Percentiles rank a stretch among this genome's conserved stretches.
Conservation (phyloP, 2,888 invertebrate genomes). For the Folsomia manolachei region DNA sequence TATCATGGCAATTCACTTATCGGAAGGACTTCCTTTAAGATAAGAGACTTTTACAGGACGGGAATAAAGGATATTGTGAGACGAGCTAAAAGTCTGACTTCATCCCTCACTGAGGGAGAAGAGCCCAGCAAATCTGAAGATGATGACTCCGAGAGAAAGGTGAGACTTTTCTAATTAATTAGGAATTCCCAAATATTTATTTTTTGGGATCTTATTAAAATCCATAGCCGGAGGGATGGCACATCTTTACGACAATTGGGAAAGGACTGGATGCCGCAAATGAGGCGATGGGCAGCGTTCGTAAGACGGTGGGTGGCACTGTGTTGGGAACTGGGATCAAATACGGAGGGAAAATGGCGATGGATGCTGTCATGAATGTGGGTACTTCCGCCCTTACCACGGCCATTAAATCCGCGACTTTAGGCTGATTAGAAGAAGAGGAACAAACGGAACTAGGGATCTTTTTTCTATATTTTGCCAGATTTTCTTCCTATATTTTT, state of each 20-base stretch:
- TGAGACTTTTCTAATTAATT: not conserved
- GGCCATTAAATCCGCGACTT: not conserved
- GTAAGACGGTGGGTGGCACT: not conserved
- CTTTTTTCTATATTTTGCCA: not conserved
- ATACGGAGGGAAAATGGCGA: slow-evolving; percentile 9
- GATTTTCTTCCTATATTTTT: not conserved
- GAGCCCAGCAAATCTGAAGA: not conserved
- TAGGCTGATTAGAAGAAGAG: too few relatives aligned
- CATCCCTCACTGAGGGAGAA: not conserved
- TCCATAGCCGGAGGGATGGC: not conserved
- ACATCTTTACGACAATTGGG: slow-evolving; percentile 10
- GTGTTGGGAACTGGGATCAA: slow-evolving; percentile 13
- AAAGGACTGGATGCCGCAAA: slow-evolving; percentile 11
- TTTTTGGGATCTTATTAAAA: not conserved
- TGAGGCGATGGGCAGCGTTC: not conserved
- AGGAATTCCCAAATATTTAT: not conserved
- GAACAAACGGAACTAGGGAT: not conserved
- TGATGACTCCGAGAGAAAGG: not conserved
- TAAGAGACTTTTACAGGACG: slow-evolving; percentile 4
- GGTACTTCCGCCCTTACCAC: slow-evolving; percentile 4
- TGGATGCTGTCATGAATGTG: slow-evolving; percentile 4
- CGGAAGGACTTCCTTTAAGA: too few relatives aligned
- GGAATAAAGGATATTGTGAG: not conserved
- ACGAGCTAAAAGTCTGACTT: not conserved
- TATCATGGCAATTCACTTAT: not conserved